Base-by-base conservation (phyloP, 2,888 invertebrate genomes). In the Aphidius colemani region DNA sequence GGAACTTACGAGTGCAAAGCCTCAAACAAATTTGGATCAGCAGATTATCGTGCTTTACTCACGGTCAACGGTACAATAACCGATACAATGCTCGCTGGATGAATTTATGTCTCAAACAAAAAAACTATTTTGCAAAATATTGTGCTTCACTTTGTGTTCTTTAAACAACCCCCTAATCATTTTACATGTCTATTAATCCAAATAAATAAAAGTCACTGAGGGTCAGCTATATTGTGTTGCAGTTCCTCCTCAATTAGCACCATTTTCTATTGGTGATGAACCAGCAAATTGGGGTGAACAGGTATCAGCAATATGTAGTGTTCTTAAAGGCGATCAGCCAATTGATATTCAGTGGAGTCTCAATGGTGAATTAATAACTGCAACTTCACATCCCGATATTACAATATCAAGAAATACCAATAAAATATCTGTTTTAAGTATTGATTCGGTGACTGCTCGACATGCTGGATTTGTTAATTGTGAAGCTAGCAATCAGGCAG, bases 291-390 rank as follows among this genome's bases (percentile, higher is more conserved):
- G 90, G 78, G 90, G 91, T 62, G 91, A 92, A 74, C 88, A 89
- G 84, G 88, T 90, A 30, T 89, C 90, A 10, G 86, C 90, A 63
- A 85, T 88, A 65, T 92, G 92, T 83, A 89, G 89, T 62, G 86
- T 91, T 59, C 87, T 88, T 74, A 91, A 92, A 79, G 93, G 94
- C 61, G 94, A 95, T 81, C 86, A 89, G 69, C 94, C 94, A 1
- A 85, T 95, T 60, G 88, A 88, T 72, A 87, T 92, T 66, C 86
- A 86, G 64, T 92, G 92, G 93, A 86, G 85, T 56, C 84, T 86
- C 10, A 78, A 80, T 66, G 74, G 76, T 41, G 72, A 73, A 53
- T 70, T 68, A 49, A 73, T 77, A 63, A 74, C 72, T 43, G 70
- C 64, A 65, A 68, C 68, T 65, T 72, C 66, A 13, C 75, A 79